These are phyloP conservation scores for Neocloeon triangulifer DNA, from an alignment of 1,140 invertebrate genomes.

Conservation along the genomic window DNA sequence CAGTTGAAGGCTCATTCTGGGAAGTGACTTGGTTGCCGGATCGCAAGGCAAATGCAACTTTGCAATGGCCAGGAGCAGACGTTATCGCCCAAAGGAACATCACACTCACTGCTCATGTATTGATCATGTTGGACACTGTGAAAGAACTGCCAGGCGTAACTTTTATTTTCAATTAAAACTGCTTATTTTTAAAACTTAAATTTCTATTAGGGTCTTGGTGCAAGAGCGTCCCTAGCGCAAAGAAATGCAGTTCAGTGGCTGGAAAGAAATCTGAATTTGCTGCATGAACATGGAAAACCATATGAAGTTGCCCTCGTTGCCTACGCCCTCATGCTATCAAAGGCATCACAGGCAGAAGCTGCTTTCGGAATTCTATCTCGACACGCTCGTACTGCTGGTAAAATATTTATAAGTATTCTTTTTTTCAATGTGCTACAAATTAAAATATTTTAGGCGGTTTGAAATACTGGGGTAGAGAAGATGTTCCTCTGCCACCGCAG, in stretches of 20 bases:
- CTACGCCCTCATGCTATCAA: conserved; percentile 59
- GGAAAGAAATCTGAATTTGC: conserved; percentile 56
- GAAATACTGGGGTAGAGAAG: conserved; percentile 63
- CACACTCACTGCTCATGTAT: conserved; percentile 68
- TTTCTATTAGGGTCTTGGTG: conserved; percentile 31
- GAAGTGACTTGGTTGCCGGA: conserved; percentile 62
- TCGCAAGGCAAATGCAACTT: conserved; percentile 57
- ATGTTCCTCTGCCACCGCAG: conserved; percentile 48
- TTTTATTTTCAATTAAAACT: conserved; percentile 2
- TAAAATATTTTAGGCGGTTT: too few relatives aligned
- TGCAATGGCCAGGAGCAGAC: conserved; percentile 22
- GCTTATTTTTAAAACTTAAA: conserved; percentile 3
- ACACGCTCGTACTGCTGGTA: conserved; percentile 38
- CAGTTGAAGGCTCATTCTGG: conserved; percentile 57
- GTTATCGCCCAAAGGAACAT: conserved; percentile 49
- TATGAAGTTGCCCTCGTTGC: conserved; percentile 73
- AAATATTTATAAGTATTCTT: conserved; percentile 7
- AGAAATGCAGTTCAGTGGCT: conserved; percentile 51
- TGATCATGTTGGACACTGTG: conserved; percentile 59
- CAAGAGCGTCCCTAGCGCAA: conserved; percentile 42
- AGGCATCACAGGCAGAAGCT: conserved; percentile 52
- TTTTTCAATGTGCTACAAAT: not conserved
- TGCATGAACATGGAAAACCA: conserved; percentile 42
- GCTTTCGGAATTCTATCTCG: conserved; percentile 51
- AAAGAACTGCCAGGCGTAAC: conserved; percentile 51